Evolutionary conservation across 1,140 invertebrate species (phyloP), one percentile per base, ranked within the genome.

Genomic region (Leucophenga varia): DNA sequence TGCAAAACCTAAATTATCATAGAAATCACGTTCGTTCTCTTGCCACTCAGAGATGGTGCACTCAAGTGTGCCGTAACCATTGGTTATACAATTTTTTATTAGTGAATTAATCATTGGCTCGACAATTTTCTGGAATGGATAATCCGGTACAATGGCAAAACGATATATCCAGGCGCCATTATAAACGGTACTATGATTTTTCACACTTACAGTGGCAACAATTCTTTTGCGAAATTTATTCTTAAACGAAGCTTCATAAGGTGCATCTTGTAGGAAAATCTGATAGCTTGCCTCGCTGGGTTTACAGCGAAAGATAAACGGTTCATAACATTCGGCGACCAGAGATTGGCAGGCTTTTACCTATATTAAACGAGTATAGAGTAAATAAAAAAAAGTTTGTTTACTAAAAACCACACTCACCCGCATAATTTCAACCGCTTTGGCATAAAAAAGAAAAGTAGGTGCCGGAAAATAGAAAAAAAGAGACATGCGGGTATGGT

Each of bases 161-260:
- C 72, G 58, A 54, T 65, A 65, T n/a, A 74, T 65, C 64, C 64
- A 74, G 19, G 65, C 72, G 0, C 58, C 72, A 43, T 74, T 74
- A 38, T 74, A 70, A 1, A 74, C 42, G 19, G 65, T 41, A 47
- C 59, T 54, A 13, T 74, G 72, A 20, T 70, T 71, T 35, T 74
- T 71, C 0, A 64, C 54, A 34, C 72, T 65, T 6, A 74, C 41
- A 1, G 65, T 60, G 16, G 72, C 69, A 12, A 67, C 63, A 39
- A 67, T 59, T 10, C 58, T 59, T 4, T 58, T 59, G 0, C 68
- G 60, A 38, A 74, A 70, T 39, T 74, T 74, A 14, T 63, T 70
- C 18, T 47, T 56, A 19, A 57, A 55, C 0, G 44, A 16, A 22
- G 58, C 47, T 2, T 74, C 68, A 10, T 56, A 71, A 0, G 69